phyloP scores from a whole-genome alignment of 2,797 vertebrate species.

The Manis javanica region DNA sequence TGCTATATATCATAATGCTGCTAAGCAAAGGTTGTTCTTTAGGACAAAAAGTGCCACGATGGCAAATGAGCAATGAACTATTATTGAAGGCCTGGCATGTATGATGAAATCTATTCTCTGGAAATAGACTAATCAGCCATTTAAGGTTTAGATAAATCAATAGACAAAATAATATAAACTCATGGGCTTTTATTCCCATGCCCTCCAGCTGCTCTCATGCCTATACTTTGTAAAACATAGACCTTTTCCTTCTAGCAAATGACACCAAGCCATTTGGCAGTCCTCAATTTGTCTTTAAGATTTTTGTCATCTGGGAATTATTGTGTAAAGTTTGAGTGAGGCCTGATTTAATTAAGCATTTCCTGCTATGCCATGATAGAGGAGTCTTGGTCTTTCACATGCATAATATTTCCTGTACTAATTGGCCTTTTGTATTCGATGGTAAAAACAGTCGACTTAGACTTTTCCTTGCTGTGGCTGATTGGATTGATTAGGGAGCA shows the following conservation, averaged over 20 bases:
- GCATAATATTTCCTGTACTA: conserved; percentile 89
- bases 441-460: conserved; percentile 84
- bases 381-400: conserved; percentile 86
- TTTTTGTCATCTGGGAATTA: conserved; percentile 88
- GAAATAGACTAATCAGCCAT: conserved; percentile 83
- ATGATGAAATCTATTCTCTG: conserved; percentile 78
- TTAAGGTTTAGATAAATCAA: conserved; percentile 84
- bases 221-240: conserved; percentile 86
- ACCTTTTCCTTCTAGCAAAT: conserved; percentile 85
- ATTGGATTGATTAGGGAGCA: conserved; percentile 84
- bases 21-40: background rate
- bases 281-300: conserved; percentile 88
- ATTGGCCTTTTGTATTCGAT: conserved; percentile 86
- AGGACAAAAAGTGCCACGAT: conserved; percentile 50
- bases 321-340: conserved; percentile 86
- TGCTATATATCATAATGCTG: background rate
- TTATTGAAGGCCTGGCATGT: conserved; percentile 56
- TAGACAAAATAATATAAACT: conserved; percentile 82
- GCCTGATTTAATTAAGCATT: conserved; percentile 89
- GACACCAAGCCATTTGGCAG: conserved; percentile 86
- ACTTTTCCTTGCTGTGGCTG: conserved; percentile 83
- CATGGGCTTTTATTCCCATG: conserved; percentile 81
- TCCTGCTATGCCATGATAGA: conserved; percentile 87
- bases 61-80: conserved; percentile 71
- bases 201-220: conserved; percentile 84